Percentiles rank a stretch among this genome's conserved stretches.
phyloP scores from a whole-genome alignment of 2,888 invertebrate species.

The Phasia obesa region DNA sequence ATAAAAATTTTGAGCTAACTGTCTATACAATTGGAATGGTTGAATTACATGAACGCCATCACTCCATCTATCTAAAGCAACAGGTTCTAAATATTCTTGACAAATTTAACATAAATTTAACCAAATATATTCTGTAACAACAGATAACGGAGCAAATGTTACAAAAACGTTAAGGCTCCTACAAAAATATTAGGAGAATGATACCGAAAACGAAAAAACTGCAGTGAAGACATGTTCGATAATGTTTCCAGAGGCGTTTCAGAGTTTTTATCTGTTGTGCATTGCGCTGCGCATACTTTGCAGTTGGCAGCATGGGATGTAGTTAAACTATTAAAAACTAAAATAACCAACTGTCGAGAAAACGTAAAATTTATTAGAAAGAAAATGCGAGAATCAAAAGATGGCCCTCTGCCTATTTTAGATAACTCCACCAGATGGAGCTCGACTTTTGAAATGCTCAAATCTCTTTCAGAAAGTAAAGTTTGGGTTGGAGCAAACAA shows the following conservation, averaged over 20 bases:
- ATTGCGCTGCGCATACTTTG: background rate
- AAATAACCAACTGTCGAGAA: background rate
- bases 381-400: too few relatives aligned
- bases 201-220: too few relatives aligned
- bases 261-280: background rate
- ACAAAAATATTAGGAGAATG: too few relatives aligned
- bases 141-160: constrained; percentile 9
- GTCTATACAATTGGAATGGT: constrained; percentile 8
- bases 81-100: constrained; percentile 1
- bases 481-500: too few relatives aligned
- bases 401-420: too few relatives aligned
- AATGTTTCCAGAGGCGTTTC: background rate
- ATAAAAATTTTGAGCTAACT: background rate
- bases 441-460: too few relatives aligned
- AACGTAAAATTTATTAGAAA: too few relatives aligned
- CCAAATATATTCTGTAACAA: constrained; percentile 5
- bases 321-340: background rate
- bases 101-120: background rate
- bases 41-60: background rate
- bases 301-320: constrained; percentile 14
- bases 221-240: too few relatives aligned
- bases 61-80: background rate
- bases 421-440: too few relatives aligned
- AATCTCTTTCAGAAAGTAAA: too few relatives aligned
- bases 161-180: background rate